Percentiles rank a stretch among this genome's conserved stretches.
phyloP scores from a whole-genome alignment of 1,140 invertebrate species.

The Drosophila punjabiensis region DNA sequence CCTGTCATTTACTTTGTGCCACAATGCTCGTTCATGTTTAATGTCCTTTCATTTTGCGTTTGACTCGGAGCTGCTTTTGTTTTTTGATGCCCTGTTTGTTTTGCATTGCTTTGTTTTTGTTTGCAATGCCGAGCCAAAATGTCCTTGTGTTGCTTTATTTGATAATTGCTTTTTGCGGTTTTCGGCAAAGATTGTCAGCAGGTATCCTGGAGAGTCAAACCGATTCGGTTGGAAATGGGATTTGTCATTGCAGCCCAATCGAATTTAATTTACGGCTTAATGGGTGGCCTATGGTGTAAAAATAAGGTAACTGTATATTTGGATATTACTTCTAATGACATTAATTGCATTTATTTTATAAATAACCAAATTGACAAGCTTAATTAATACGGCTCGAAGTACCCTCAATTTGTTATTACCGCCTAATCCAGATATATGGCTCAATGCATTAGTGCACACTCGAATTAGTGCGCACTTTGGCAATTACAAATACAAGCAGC shows the following conservation, averaged over 20 bases:
- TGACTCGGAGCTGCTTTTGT: conserved; percentile 54
- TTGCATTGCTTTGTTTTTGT: conserved; percentile 36
- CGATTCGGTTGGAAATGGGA: neutral
- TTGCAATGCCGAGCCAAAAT: conserved; percentile 30
- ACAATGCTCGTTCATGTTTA: conserved; percentile 50
- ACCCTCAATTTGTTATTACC: conserved; percentile 6
- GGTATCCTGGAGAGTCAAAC: neutral
- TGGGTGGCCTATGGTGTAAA: too few relatives aligned
- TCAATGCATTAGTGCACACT: neutral
- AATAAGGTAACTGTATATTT: neutral
- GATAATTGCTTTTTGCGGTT: conserved; percentile 61
- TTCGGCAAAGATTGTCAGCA: conserved; percentile 9
- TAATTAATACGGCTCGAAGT: neutral
- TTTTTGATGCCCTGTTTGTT: conserved; percentile 46
- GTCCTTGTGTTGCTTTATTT: conserved; percentile 45
- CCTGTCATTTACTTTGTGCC: conserved; percentile 51
- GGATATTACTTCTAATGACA: neutral
- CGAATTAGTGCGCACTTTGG: conserved; percentile 13
- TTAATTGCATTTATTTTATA: neutral
- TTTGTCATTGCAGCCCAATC: neutral
- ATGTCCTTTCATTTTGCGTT: conserved; percentile 58
- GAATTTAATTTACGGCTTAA: neutral
- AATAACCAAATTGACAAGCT: neutral
- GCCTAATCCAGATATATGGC: conserved; percentile 9
- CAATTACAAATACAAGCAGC: conserved; percentile 18